Evolutionary conservation across 2,113 vertebrate genomes (phyloP).

Genomic region (Erythrolamprus reginae): DNA sequence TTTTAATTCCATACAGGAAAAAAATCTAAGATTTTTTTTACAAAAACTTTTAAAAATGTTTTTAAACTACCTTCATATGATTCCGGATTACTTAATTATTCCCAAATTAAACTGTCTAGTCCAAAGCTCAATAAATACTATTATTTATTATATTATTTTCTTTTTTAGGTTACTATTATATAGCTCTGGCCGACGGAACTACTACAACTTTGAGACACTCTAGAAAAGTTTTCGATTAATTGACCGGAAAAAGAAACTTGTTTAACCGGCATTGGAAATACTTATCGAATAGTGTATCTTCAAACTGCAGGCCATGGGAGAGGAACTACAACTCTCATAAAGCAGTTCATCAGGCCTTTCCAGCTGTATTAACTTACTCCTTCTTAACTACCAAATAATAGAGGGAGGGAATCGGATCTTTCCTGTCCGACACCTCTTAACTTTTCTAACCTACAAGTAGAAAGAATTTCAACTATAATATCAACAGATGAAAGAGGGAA

Average conservation of each 20-base stretch:
- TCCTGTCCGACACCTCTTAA: background rate
- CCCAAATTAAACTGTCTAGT: slow-evolving; percentile 4
- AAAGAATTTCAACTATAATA: background rate
- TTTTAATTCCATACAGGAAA: background rate
- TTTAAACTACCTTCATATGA: background rate
- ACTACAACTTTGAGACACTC: background rate
- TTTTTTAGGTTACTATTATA: background rate
- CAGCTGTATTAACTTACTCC: background rate
- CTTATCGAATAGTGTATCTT: background rate
- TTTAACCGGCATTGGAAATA: background rate
- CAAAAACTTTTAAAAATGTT: background rate
- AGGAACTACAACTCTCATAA: background rate
- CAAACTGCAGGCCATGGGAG: background rate
- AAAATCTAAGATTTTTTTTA: background rate
- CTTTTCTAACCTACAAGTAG: background rate
- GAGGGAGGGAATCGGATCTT: background rate
- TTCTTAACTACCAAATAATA: accelerated
- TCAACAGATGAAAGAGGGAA: slow-evolving; percentile 14
- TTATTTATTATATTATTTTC: background rate
- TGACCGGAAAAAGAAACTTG: background rate
- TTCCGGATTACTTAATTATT: background rate
- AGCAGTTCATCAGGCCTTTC: background rate
- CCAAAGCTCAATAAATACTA: background rate
- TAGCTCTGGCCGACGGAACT: background rate
- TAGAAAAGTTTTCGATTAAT: background rate